phyloP scores from a whole-genome alignment of 2,113 vertebrate species.

The Indri indri region DNA sequence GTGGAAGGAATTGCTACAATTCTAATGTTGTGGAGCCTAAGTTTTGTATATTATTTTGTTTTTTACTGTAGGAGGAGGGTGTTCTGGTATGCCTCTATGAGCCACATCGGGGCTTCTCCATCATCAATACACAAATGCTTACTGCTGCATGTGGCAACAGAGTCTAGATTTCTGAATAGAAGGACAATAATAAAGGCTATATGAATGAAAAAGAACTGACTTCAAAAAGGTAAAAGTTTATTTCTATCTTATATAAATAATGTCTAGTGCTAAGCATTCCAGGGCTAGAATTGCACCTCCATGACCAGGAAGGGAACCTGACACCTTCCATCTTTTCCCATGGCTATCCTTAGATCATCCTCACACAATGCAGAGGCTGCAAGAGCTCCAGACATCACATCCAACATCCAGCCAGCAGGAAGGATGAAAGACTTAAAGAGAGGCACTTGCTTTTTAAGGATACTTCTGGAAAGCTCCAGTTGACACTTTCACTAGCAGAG shows the following conservation, averaged over 20 bases:
- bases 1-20: fast-evolving
- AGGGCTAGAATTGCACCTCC: fast-evolving
- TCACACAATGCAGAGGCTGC: background rate
- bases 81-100: background rate
- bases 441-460: background rate
- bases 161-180: background rate
- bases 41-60: background rate
- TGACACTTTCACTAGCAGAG: too few relatives aligned
- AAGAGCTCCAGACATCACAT: background rate
- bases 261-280: too few relatives aligned
- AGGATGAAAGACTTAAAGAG: too few relatives aligned
- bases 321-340: background rate
- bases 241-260: background rate
- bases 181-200: background rate
- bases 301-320: background rate
- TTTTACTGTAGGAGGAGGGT: fast-evolving
- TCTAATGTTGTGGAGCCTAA: fast-evolving
- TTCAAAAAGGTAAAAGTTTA: background rate
- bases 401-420: background rate
- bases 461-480: background rate
- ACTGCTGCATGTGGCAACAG: fast-evolving
- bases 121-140: too few relatives aligned
- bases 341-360: background rate
- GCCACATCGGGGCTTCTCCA: background rate
- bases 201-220: fast-evolving